phyloP scores from a whole-genome alignment of 1,140 invertebrate genomes.

The Venturia canescens region DNA sequence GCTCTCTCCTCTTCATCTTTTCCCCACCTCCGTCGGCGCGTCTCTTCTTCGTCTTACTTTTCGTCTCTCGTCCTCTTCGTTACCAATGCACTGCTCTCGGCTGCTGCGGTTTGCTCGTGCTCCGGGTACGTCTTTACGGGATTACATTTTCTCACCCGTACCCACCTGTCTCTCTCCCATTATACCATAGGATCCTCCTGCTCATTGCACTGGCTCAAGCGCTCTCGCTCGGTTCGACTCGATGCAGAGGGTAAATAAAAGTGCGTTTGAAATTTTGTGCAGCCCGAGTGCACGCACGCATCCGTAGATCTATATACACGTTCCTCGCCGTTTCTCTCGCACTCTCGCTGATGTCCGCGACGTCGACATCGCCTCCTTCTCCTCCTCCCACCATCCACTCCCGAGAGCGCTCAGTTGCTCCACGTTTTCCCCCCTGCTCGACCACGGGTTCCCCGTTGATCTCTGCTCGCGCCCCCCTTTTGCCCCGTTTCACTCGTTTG shows the following conservation, averaged over 20 bases:
- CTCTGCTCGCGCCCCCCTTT: slow-evolving; percentile 32
- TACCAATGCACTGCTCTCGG: slow-evolving; percentile 67
- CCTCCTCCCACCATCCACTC: slow-evolving; percentile 50
- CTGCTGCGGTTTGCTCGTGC: slow-evolving; percentile 32
- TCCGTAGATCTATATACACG: not conserved
- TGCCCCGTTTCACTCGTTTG: slow-evolving; percentile 34
- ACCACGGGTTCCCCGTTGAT: slow-evolving; percentile 26
- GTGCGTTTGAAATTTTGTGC: not conserved
- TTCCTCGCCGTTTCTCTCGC: slow-evolving; percentile 52
- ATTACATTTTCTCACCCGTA: slow-evolving; percentile 48
- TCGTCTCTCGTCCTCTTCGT: slow-evolving; percentile 21
- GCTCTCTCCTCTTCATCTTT: not conserved
- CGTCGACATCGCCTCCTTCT: slow-evolving; percentile 49
- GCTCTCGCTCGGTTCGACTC: not conserved
- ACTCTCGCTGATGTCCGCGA: slow-evolving; percentile 63
- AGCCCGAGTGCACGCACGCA: too few species aligned
- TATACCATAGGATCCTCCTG: slow-evolving; percentile 38
- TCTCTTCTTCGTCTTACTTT: not conserved
- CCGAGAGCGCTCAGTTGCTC: not conserved
- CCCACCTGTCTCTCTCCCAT: slow-evolving; percentile 64
- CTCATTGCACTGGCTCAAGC: slow-evolving; percentile 18
- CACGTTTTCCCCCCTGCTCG: not conserved
- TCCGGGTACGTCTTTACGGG: slow-evolving; percentile 54
- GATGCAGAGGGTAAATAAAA: not conserved
- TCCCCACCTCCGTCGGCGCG: not conserved